phyloP scores from a whole-genome alignment of 2,797 vertebrate genomes.

The Pseudocheirus occidentalis region DNA sequence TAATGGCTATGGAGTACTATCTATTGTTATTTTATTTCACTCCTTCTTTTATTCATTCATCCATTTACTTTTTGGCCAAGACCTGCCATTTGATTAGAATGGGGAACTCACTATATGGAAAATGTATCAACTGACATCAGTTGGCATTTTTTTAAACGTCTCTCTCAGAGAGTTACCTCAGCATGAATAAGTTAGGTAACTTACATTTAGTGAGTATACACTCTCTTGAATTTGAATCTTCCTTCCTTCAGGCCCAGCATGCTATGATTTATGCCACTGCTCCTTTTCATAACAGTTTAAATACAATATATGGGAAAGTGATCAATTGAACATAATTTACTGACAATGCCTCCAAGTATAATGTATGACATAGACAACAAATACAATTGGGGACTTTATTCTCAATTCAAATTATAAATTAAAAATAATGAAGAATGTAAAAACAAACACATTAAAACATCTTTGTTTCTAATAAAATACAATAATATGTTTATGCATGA shows the following conservation, averaged over 20 bases:
- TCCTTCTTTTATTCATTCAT: not conserved
- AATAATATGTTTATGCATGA: not conserved
- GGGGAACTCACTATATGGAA: not conserved
- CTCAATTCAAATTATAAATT: not conserved
- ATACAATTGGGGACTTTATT: not conserved
- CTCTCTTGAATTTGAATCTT: not conserved
- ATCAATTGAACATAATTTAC: not conserved
- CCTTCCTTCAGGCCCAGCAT: not conserved
- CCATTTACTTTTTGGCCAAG: not conserved
- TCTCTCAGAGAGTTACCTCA: not conserved
- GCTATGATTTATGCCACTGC: not conserved
- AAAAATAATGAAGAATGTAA: not conserved
- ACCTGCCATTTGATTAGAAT: not conserved
- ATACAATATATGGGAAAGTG: not conserved
- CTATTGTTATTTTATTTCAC: not conserved
- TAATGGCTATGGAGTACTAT: not conserved
- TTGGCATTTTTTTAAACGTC: not conserved
- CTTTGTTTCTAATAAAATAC: not conserved
- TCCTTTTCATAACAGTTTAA: not conserved
- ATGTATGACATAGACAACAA: not conserved
- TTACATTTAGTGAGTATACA: not conserved
- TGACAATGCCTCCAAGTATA: not conserved
- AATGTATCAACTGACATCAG: not conserved
- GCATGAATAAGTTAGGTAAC: not conserved
- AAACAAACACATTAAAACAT: not conserved